A percentile compares a stretch with the other conserved stretches of the same genome.
phyloP scores from a whole-genome alignment of 2,888 invertebrate genomes.

The Anorthoa munda region DNA sequence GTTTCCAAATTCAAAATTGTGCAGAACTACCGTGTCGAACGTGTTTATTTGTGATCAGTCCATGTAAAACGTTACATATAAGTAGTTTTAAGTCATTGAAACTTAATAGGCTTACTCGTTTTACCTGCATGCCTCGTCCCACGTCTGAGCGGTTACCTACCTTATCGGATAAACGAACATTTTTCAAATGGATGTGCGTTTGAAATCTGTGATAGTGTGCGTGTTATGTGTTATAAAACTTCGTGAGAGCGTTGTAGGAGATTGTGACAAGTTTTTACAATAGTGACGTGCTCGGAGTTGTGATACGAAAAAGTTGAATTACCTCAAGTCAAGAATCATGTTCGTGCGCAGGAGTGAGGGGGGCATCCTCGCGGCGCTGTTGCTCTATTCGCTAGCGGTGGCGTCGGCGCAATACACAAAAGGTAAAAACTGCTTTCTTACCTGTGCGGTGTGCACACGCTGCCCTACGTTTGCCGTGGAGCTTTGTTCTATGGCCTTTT shows the following conservation, averaged over 20 bases:
- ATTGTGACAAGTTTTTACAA: conserved; percentile 87
- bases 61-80: conserved; percentile 77
- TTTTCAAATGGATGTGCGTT: conserved; percentile 91
- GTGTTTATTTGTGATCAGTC: conserved; percentile 79
- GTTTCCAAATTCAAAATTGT: conserved; percentile 84
- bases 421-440: conserved; percentile 86
- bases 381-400: conserved; percentile 83
- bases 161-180: conserved; percentile 90
- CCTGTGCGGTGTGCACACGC: conserved; percentile 85
- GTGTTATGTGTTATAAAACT: conserved; percentile 87
- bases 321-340: conserved; percentile 81
- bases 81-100: conserved; percentile 89
- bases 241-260: conserved; percentile 82
- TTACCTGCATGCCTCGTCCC: conserved; percentile 90
- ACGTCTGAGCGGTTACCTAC: conserved; percentile 88
- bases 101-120: conserved; percentile 88
- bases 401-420: conserved; percentile 88
- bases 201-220: conserved; percentile 88
- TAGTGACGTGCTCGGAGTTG: conserved; percentile 85
- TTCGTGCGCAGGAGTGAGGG: conserved; percentile 83
- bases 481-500: conserved; percentile 85
- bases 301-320: conserved; percentile 78
- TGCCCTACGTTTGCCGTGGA: conserved; percentile 72
- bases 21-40: conserved; percentile 79
- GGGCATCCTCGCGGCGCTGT: conserved; percentile 81